Conservation (phyloP, 2,888 invertebrate species). For the Drosophila austrosaltans region DNA sequence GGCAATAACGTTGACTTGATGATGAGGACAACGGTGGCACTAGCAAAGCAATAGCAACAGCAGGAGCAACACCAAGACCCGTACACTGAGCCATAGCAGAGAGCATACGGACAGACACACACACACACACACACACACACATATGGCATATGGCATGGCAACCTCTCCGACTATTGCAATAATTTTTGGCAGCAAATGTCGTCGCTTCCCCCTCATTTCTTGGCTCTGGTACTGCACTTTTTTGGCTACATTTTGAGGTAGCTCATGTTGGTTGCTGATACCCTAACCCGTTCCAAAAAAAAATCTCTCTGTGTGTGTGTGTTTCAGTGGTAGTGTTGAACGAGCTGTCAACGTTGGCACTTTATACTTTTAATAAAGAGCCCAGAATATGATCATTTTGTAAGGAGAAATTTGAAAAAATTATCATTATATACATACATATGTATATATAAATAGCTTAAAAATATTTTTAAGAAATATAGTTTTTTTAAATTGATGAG, state of each 20-base stretch:
- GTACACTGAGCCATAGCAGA: not conserved
- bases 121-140: slow-evolving; percentile 39
- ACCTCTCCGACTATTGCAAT: slow-evolving; percentile 54
- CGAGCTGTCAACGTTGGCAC: slow-evolving; percentile 60
- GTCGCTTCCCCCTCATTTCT: slow-evolving; percentile 33
- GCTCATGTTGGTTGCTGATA: slow-evolving; percentile 24
- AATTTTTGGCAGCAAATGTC: slow-evolving; percentile 70
- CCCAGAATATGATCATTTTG: not conserved
- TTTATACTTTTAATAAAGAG: slow-evolving; percentile 32
- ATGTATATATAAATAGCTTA: too few species aligned
- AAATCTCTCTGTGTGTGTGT: slow-evolving; percentile 24
- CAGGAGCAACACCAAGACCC: not conserved
- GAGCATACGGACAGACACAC: not conserved
- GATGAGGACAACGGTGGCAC: slow-evolving; percentile 22
- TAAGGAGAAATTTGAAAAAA: too few species aligned
- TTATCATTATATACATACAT: too few species aligned
- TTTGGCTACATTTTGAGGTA: slow-evolving; percentile 14
- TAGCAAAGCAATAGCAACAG: not conserved
- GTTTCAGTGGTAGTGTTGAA: slow-evolving; percentile 44
- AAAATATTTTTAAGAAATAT: too few species aligned
- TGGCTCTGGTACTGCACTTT: slow-evolving; percentile 15
- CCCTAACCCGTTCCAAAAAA: slow-evolving; percentile 17
- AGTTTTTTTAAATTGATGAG: too few species aligned
- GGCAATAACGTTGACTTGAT: slow-evolving; percentile 65
- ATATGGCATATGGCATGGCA: slow-evolving; percentile 36